A percentile compares a stretch with the other conserved stretches of the same genome.
Conservation (phyloP, 2,888 invertebrate species). For the Eupeodes latifasciatus region DNA sequence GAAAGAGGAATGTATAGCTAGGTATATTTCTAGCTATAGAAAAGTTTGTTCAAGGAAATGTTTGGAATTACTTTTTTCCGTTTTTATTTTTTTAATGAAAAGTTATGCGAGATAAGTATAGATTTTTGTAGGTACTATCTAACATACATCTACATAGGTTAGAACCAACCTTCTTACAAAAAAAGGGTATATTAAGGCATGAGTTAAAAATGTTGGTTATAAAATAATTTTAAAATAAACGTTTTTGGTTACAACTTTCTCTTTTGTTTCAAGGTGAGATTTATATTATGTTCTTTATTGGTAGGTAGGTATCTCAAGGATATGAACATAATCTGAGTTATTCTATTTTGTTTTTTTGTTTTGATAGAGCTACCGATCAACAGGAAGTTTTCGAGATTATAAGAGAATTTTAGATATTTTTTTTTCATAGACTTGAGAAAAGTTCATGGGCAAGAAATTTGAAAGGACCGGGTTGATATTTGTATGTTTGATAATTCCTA, state of each 20-base stretch:
- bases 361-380: not conserved
- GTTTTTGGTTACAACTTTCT: not conserved
- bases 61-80: conserved; percentile 1
- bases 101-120: no score
- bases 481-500: no score
- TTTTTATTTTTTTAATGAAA: not conserved
- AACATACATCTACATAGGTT: no score
- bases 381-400: not conserved
- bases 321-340: not conserved
- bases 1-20: not conserved
- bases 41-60: conserved; percentile 22
- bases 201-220: conserved; percentile 9
- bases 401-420: not conserved
- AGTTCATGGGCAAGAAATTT: no score
- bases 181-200: not conserved
- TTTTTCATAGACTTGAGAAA: no score
- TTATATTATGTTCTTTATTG: not conserved
- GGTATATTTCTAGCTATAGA: not conserved
- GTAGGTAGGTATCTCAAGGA: not conserved
- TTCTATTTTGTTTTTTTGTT: not conserved
- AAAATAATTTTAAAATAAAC: not conserved
- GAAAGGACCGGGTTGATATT: no score
- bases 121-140: no score
- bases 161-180: no score
- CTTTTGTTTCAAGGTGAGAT: conserved; percentile 5